These are phyloP conservation scores for Hirtodrosophila duncani DNA, from an alignment of 2,888 invertebrate genomes.

Conservation along the genomic window DNA sequence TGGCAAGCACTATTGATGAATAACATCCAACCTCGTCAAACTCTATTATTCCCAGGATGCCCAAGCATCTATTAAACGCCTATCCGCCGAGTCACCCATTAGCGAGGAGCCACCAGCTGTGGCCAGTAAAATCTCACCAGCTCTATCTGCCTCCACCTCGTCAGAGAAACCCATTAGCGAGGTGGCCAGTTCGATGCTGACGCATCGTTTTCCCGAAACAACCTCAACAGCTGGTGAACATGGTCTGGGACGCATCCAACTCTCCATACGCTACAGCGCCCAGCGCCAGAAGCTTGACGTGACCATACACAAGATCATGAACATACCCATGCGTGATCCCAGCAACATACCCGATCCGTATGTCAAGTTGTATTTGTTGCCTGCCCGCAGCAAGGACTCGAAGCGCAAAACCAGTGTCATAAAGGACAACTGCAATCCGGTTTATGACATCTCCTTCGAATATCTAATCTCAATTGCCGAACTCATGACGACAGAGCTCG, in stretches of 20 bases:
- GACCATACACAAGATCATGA: conserved; percentile 93
- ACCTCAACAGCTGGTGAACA: conserved; percentile 85
- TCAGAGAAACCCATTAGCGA: conserved; percentile 60
- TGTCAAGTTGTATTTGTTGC: conserved; percentile 91
- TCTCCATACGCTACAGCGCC: conserved; percentile 91
- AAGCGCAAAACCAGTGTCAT: conserved; percentile 90
- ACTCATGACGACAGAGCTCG: conserved; percentile 86
- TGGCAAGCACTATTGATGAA: too few species aligned
- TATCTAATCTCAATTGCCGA: conserved; percentile 91
- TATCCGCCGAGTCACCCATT: conserved; percentile 64
- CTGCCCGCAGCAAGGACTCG: conserved; percentile 90
- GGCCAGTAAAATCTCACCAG: conserved; percentile 40
- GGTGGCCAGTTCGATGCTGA: conserved; percentile 76
- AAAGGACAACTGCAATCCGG: conserved; percentile 94
- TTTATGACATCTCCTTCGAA: conserved; percentile 94
- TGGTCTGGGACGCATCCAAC: conserved; percentile 88
- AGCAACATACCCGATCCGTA: conserved; percentile 93
- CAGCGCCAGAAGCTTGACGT: conserved; percentile 89
- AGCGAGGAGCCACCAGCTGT: conserved; percentile 61
- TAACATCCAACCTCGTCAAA: background rate
- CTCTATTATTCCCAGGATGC: conserved; percentile 41
- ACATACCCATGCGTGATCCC: conserved; percentile 89
- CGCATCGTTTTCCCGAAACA: conserved; percentile 82
- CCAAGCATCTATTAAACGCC: conserved; percentile 55
- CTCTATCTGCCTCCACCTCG: conserved; percentile 64